A percentile compares a stretch with the other conserved stretches of the same genome.
These are phyloP conservation scores for Dendrocincla tyrannina DNA, from an alignment of 2,797 vertebrate species.

Conservation along the genomic window DNA sequence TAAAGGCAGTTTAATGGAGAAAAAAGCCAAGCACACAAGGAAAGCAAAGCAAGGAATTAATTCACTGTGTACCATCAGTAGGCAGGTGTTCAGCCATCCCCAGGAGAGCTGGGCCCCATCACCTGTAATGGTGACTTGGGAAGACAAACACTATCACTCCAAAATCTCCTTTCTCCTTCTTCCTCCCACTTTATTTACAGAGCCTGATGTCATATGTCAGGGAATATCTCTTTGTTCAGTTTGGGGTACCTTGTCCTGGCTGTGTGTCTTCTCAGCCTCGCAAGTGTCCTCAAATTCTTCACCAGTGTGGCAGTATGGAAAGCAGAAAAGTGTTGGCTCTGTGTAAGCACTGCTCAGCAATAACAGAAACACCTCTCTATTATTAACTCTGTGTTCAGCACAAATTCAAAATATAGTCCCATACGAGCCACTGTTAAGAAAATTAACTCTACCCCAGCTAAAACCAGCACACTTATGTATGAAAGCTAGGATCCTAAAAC, in stretches of 20 bases:
- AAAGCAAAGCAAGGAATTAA: neutral
- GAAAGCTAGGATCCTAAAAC: neutral
- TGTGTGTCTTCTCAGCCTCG: neutral
- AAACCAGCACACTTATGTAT: neutral
- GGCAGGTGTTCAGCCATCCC: neutral
- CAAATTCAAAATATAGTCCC: neutral
- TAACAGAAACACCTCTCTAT: neutral
- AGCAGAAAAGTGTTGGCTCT: neutral
- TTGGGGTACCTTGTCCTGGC: neutral
- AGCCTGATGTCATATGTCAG: too few species aligned
- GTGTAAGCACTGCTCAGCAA: neutral
- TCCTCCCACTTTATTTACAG: neutral
- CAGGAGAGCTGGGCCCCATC: fast-evolving
- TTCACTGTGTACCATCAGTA: neutral
- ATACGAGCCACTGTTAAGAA: neutral
- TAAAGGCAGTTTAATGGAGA: neutral
- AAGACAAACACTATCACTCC: neutral
- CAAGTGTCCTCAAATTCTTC: neutral
- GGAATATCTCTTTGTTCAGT: neutral
- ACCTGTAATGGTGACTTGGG: neutral
- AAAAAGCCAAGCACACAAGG: neutral
- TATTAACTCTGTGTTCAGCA: neutral
- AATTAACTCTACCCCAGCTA: neutral
- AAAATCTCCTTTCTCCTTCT: neutral
- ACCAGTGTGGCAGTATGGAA: fast-evolving